phyloP scores from a whole-genome alignment of 2,113 vertebrate genomes.

The Perca fluviatilis region DNA sequence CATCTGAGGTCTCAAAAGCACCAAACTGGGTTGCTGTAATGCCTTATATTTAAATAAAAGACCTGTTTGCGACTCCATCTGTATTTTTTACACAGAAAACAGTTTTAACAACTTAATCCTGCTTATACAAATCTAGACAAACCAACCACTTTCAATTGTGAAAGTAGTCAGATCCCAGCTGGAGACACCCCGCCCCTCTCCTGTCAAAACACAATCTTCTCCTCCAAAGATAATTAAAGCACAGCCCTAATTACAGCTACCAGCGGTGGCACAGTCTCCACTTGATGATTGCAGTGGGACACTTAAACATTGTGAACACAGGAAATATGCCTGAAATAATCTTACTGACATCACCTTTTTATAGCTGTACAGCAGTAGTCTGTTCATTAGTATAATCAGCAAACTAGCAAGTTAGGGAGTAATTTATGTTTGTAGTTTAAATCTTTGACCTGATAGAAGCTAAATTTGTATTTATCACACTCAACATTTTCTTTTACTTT shows the following conservation, averaged over 20 bases:
- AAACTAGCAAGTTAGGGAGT: neutral
- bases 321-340: slow-evolving; percentile 71
- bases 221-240: slow-evolving; percentile 78
- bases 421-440: slow-evolving; percentile 16
- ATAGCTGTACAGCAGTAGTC: neutral
- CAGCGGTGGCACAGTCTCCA: slow-evolving; percentile 57
- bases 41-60: slow-evolving; percentile 30
- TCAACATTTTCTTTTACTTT: slow-evolving; percentile 3
- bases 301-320: slow-evolving; percentile 62
- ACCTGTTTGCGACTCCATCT: neutral
- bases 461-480: slow-evolving; percentile 3
- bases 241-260: slow-evolving; percentile 79
- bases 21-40: neutral
- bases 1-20: slow-evolving; percentile 2
- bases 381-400: slow-evolving; percentile 20
- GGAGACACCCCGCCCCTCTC: slow-evolving; percentile 60
- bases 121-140: slow-evolving; percentile 53
- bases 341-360: slow-evolving; percentile 42
- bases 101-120: slow-evolving; percentile 33
- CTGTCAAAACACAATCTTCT: slow-evolving; percentile 80
- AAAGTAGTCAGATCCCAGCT: slow-evolving; percentile 57
- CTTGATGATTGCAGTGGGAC: slow-evolving; percentile 67
- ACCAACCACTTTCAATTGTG: slow-evolving; percentile 57
- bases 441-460: neutral
- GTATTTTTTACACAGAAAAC: slow-evolving; percentile 25